These are phyloP conservation scores for Pinna nobilis DNA, from an alignment of 1,140 invertebrate species.

Conservation along the genomic window DNA sequence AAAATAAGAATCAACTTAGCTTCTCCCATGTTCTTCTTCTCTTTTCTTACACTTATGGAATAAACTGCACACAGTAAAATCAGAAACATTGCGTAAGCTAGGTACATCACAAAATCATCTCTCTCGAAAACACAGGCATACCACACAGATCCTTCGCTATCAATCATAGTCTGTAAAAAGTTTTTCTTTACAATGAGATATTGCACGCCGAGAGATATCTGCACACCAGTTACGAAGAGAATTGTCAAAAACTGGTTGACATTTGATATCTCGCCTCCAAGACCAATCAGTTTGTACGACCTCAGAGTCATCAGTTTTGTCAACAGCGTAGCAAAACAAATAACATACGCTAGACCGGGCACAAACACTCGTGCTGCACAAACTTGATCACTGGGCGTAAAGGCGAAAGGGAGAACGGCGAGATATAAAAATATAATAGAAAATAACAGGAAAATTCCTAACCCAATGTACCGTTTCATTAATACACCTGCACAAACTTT, in stretches of 20 bases:
- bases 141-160: neutral
- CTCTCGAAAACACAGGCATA: conserved; percentile 62
- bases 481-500: conserved; percentile 76
- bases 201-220: conserved; percentile 59
- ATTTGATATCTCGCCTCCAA: conserved; percentile 80
- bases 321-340: conserved; percentile 78
- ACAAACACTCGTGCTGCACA: conserved; percentile 77
- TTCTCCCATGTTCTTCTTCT: conserved; percentile 79
- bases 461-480: conserved; percentile 77
- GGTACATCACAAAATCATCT: conserved; percentile 59
- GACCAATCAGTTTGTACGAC: conserved; percentile 77
- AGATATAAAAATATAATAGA: conserved; percentile 75
- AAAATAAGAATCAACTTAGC: conserved; percentile 78
- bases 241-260: conserved; percentile 77
- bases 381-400: conserved; percentile 71
- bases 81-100: conserved; percentile 79
- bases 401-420: conserved; percentile 77
- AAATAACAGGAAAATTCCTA: conserved; percentile 77
- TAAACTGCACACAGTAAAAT: conserved; percentile 76
- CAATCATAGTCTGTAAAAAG: conserved; percentile 15
- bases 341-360: conserved; percentile 76
- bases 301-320: conserved; percentile 78
- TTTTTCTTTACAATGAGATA: conserved; percentile 49
- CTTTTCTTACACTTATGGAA: conserved; percentile 76
- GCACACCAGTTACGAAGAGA: conserved; percentile 78